Evolutionary conservation across 1,140 invertebrate genomes (phyloP), one percentile per base, ranked within the genome.

Genomic region (Heliconius congener): DNA sequence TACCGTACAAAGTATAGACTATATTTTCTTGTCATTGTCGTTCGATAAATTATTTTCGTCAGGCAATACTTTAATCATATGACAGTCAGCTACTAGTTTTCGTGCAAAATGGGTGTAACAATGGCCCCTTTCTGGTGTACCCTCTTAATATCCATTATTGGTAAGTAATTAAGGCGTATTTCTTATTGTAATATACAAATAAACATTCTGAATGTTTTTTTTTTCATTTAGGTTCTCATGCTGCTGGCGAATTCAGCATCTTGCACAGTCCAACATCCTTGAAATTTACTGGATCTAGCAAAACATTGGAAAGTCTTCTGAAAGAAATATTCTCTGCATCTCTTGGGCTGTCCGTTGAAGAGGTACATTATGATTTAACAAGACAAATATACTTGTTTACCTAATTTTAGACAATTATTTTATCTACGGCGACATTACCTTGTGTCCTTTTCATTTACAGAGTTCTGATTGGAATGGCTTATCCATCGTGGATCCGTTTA

Each of bases 241-340:
- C 95, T 57, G 93, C 88, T 81, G 97, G 97, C 50, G 96, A 97
- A 91, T 96, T 98, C 66, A 95, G 95, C 71, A 90, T 97, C 30
- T 89, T 97, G 66, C 95, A 96, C 85, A 96, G 95, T 86, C 97
- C 97, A 30, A 93, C 95, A 50, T 96, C 96, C 82, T 91, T 97
- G 66, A 93, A 95, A 74, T 97, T 97, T 87, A 95, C 95, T 83
- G 96, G 96, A 52, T 95, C 86, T n/a, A 84, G 82, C 70, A 88
- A 87, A 82, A 84, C 85, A 19, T 76, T 82, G 8, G 92, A 97
- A 86, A 96, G 96, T 78, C 91, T 96, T 27, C 90, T 97, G 2
- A 96, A 96, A 85, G 97, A 98, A 92, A 95, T 98, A n/a, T 96
- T 97, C 82, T 96, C 96, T 42, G 96, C 96, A 76, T 93, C 96